Percentiles rank a stretch among this genome's conserved stretches.
phyloP scores from a whole-genome alignment of 1,140 invertebrate species.

The Drosophila santomea region DNA sequence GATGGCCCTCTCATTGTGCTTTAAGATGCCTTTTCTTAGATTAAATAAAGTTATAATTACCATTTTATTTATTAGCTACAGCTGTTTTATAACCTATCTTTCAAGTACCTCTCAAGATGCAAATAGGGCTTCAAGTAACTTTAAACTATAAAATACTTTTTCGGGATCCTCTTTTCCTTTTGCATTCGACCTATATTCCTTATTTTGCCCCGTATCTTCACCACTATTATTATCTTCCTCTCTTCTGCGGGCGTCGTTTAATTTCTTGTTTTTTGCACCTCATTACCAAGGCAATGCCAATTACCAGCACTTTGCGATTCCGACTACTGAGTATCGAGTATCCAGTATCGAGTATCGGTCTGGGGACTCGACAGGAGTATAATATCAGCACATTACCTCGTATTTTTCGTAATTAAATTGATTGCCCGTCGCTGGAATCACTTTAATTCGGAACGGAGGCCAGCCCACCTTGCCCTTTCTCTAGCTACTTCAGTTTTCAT shows the following conservation, averaged over 20 bases:
- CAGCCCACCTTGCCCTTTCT: not conserved
- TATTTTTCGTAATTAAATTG: constrained; percentile 75
- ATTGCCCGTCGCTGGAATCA: constrained; percentile 64
- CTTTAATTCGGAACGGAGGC: constrained; percentile 35
- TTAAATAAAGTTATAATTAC: too few species aligned
- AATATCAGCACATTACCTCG: constrained; percentile 51
- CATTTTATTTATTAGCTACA: too few species aligned
- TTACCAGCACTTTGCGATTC: constrained; percentile 44
- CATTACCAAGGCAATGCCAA: constrained; percentile 68
- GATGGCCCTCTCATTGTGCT: too few species aligned
- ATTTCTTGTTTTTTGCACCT: constrained; percentile 49
- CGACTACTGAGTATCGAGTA: constrained; percentile 20
- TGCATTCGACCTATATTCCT: too few species aligned
- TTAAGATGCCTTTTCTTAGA: too few species aligned
- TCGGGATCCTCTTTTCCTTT: not conserved
- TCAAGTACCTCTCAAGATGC: too few species aligned
- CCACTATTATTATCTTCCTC: constrained; percentile 15
- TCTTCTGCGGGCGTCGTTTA: constrained; percentile 7
- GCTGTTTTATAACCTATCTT: too few species aligned
- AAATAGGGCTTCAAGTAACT: too few species aligned
- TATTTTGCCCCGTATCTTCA: not conserved
- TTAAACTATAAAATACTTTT: too few species aligned
- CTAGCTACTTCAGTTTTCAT: constrained; percentile 41
- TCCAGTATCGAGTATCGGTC: not conserved
- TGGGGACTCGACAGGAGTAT: constrained; percentile 9